These are phyloP conservation scores for Cryptus viduatorius DNA, from an alignment of 2,888 invertebrate genomes.

Conservation along the genomic window DNA sequence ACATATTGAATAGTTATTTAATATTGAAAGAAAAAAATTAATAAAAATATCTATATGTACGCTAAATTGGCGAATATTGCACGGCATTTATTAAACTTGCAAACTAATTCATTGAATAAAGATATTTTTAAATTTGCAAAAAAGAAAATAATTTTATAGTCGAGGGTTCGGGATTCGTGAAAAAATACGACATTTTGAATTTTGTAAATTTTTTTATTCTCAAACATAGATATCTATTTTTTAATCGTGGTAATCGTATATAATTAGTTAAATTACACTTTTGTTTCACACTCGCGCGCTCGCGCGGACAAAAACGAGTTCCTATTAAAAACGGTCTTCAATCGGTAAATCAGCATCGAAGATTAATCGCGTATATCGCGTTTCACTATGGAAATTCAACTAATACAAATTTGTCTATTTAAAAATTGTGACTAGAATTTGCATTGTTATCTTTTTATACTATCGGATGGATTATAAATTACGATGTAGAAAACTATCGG, in stretches of 20 bases:
- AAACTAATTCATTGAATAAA: too few relatives aligned
- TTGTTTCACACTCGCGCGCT: constrained; percentile 54
- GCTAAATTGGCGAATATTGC: too few relatives aligned
- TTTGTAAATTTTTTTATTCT: constrained; percentile 7
- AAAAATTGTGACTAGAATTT: constrained; percentile 69
- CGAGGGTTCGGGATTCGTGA: background rate
- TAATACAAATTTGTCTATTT: constrained; percentile 62
- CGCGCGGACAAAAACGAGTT: constrained; percentile 27
- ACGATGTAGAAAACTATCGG: constrained; percentile 56
- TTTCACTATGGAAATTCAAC: constrained; percentile 33
- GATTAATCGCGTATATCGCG: constrained; percentile 1
- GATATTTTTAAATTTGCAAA: too few relatives aligned
- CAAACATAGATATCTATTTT: constrained; percentile 2
- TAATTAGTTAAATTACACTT: constrained; percentile 53
- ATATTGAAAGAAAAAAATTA: too few relatives aligned
- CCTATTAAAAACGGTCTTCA: constrained; percentile 40
- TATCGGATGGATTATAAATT: constrained; percentile 58
- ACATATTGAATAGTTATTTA: too few relatives aligned
- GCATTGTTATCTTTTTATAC: constrained; percentile 45
- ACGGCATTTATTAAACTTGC: too few relatives aligned
- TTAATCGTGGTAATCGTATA: constrained; percentile 46
- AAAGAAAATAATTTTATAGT: background rate
- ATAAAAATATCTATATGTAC: too few relatives aligned
- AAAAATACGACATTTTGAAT: background rate
- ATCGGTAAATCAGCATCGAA: constrained; percentile 13